Evolutionary conservation across 2,113 vertebrate species (phyloP).

Genomic region (Peromyscus californicus): DNA sequence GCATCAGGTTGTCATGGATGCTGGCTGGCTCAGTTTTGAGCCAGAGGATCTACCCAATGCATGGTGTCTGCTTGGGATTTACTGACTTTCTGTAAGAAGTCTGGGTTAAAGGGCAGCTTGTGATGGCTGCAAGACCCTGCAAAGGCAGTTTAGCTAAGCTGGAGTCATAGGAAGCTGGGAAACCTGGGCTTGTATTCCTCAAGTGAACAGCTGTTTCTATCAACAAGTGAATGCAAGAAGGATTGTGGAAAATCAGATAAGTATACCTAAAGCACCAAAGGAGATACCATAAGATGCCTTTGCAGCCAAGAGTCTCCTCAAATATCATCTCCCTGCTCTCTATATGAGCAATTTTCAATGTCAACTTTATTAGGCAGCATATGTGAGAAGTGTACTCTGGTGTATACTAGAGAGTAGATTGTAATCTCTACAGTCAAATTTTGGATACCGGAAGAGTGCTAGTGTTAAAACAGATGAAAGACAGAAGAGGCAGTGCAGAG

Average conservation of each 20-base stretch:
- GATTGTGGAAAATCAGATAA: slow-evolving; percentile 35
- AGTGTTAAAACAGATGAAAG: background rate
- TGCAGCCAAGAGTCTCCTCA: slow-evolving; percentile 10
- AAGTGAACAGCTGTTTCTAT: background rate
- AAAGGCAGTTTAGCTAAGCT: background rate
- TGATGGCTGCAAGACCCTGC: background rate
- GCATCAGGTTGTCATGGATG: background rate
- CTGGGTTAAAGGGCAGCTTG: background rate
- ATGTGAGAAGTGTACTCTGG: background rate
- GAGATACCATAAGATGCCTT: background rate
- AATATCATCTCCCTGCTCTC: background rate
- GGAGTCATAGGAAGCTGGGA: background rate
- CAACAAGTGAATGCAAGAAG: slow-evolving; percentile 3
- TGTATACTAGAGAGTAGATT: background rate
- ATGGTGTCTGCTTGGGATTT: background rate
- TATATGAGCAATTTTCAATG: background rate
- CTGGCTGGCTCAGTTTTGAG: background rate
- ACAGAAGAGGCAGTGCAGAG: background rate
- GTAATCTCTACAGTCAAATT: background rate
- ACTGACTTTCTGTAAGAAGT: background rate
- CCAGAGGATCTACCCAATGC: background rate
- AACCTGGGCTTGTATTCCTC: background rate
- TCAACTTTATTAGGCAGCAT: background rate
- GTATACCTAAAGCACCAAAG: slow-evolving; percentile 34
- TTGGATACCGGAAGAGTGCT: background rate